phyloP scores from a whole-genome alignment of 2,888 invertebrate species.

The Galerucella pusilla region DNA sequence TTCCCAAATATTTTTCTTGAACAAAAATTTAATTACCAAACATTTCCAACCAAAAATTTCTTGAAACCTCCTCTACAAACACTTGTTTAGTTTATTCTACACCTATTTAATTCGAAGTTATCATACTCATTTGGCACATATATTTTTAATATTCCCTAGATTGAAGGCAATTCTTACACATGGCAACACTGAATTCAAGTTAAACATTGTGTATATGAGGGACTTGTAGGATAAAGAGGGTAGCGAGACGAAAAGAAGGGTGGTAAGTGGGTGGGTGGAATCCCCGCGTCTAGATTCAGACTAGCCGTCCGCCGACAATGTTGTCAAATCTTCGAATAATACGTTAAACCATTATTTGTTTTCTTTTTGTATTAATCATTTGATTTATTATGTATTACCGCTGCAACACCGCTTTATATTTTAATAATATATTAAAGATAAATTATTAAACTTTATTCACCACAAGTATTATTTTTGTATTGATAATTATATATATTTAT shows the following conservation, averaged over 20 bases:
- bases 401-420: too few species aligned
- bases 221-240: conserved; percentile 17
- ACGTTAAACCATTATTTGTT: too few species aligned
- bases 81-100: too few species aligned
- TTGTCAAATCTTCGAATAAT: conserved; percentile 16
- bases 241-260: conserved; percentile 44
- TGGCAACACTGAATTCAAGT: conserved; percentile 1
- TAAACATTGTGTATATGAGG: not conserved
- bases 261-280: conserved; percentile 47
- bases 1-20: too few species aligned
- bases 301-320: conserved; percentile 53
- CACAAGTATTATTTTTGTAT: not conserved
- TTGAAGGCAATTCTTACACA: not conserved
- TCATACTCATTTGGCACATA: not conserved
- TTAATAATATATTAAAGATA: too few species aligned
- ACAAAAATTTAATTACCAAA: too few species aligned
- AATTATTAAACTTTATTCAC: not conserved
- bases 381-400: too few species aligned
- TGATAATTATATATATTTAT: not conserved
- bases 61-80: too few species aligned
- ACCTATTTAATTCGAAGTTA: too few species aligned
- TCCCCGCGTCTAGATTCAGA: conserved; percentile 57
- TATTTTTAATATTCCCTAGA: not conserved
- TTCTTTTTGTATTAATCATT: too few species aligned
- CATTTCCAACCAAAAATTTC: too few species aligned